A percentile compares a stretch with the other conserved stretches of the same genome.
These are phyloP conservation scores for Clinocottus analis DNA, from an alignment of 2,113 vertebrate genomes.

Conservation along the genomic window DNA sequence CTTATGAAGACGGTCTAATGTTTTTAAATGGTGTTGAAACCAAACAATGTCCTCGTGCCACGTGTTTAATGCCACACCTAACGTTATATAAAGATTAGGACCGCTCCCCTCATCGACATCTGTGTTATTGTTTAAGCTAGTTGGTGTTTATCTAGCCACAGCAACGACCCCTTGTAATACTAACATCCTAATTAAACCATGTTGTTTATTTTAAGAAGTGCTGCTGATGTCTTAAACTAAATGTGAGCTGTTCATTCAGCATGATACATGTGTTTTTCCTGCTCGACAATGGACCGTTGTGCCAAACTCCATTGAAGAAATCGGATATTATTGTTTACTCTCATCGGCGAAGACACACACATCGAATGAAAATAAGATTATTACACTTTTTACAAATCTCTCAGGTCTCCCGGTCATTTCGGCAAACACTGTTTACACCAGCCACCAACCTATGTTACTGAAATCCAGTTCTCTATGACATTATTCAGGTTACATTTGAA, in stretches of 20 bases:
- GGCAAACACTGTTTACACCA: background rate
- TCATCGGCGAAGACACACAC: rapidly evolving
- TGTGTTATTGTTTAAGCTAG: background rate
- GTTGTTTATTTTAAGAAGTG: background rate
- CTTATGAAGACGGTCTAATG: background rate
- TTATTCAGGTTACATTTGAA: background rate
- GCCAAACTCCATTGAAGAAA: background rate
- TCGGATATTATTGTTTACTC: rapidly evolving
- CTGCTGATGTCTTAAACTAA: rapidly evolving
- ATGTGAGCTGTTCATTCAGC: background rate
- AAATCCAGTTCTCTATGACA: background rate
- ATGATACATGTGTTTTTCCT: rapidly evolving
- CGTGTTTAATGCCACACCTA: background rate
- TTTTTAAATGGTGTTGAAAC: background rate
- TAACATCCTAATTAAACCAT: rapidly evolving
- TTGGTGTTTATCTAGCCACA: background rate
- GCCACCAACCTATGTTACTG: background rate
- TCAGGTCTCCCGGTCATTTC: slow-evolving; percentile 5
- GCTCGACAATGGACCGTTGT: background rate
- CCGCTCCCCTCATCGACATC: background rate
- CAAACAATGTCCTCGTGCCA: rapidly evolving
- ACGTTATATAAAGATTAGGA: background rate
- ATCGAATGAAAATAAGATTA: background rate
- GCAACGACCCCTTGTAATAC: too few relatives aligned
- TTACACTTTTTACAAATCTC: background rate